Conservation (phyloP, 2,113 vertebrate genomes). For the Erythrocercus mccallii region DNA sequence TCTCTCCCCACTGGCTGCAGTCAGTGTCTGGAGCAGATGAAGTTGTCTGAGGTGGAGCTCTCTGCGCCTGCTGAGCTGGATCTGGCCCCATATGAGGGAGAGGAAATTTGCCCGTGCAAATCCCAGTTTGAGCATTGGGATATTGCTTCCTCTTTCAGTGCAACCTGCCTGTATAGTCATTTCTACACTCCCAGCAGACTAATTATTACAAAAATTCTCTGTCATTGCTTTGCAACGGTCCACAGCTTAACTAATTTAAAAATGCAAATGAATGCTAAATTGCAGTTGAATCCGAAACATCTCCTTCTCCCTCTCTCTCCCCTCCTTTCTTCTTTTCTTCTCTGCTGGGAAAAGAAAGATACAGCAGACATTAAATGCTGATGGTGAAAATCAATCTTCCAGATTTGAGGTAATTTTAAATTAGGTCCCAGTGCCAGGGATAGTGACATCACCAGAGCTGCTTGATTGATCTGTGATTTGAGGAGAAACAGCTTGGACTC, state of each 20-base stretch:
- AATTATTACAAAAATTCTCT: constrained; percentile 75
- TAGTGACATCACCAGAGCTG: constrained; percentile 45
- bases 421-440: constrained; percentile 7
- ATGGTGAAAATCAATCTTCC: constrained; percentile 52
- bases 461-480: constrained; percentile 23
- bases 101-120: neutral
- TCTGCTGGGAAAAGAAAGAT: constrained; percentile 14
- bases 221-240: constrained; percentile 73
- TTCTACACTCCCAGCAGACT: constrained; percentile 49
- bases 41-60: neutral
- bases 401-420: constrained; percentile 49
- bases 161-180: neutral
- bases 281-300: constrained; percentile 47
- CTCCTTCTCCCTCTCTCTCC: neutral
- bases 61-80: neutral
- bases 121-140: constrained; percentile 16
- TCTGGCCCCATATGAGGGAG: neutral
- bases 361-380: constrained; percentile 35
- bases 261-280: constrained; percentile 78
- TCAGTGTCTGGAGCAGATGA: neutral
- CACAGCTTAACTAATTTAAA: constrained; percentile 76
- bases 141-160: constrained; percentile 7
- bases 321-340: neutral
- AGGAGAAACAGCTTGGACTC: neutral
- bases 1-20: neutral